phyloP scores from a whole-genome alignment of 1,140 invertebrate species.

The Drosophila carrolli region DNA sequence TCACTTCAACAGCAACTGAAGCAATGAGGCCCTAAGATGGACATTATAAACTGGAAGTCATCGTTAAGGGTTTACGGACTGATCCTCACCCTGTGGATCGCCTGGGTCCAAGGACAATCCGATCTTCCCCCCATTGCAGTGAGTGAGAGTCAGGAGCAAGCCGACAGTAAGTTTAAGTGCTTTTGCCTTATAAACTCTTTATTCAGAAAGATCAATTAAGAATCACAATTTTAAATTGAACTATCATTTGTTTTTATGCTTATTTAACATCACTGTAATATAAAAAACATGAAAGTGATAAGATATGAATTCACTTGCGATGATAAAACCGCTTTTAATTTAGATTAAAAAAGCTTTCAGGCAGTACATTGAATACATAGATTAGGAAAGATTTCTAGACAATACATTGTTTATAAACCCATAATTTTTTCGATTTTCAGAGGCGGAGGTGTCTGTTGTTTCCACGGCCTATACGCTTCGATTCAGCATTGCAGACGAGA shows the following conservation, averaged over 20 bases:
- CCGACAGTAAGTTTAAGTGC: conserved; percentile 19
- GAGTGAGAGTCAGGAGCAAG: conserved; percentile 20
- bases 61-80: conserved; percentile 24
- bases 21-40: conserved; percentile 70
- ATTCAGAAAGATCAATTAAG: too few species aligned
- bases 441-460: conserved; percentile 36
- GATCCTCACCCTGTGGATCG: conserved; percentile 37
- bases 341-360: too few species aligned
- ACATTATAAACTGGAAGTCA: conserved; percentile 28
- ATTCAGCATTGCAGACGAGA: conserved; percentile 46
- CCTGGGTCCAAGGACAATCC: conserved; percentile 30
- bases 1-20: conserved; percentile 21
- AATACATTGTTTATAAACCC: too few species aligned
- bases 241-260: too few species aligned
- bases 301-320: too few species aligned
- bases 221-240: too few species aligned
- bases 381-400: too few species aligned
- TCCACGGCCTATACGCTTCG: conserved; percentile 48
- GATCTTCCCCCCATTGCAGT: background rate
- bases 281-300: too few species aligned
- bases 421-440: conserved; percentile 7
- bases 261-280: too few species aligned
- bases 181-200: background rate
- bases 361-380: too few species aligned
- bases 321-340: too few species aligned